A percentile compares a stretch with the other conserved stretches of the same genome.
Conservation (phyloP, 1,140 invertebrate species). For the Camponotus vicinus region DNA sequence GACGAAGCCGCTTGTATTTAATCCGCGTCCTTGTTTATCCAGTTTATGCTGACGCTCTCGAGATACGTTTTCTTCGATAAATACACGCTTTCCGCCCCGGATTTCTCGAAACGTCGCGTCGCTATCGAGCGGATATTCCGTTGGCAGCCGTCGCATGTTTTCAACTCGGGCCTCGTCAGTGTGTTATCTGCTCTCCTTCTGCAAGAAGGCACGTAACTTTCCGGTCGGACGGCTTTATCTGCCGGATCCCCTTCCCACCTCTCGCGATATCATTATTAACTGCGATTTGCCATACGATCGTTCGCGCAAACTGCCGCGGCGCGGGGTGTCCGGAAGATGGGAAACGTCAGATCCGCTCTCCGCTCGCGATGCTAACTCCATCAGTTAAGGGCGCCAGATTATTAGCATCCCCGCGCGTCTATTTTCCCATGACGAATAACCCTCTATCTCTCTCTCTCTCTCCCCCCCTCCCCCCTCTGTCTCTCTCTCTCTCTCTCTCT, state of each 20-base stretch:
- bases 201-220: conserved; percentile 70
- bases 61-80: conserved; percentile 58
- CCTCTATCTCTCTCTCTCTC: conserved; percentile 24
- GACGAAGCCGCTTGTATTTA: conserved; percentile 15
- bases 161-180: conserved; percentile 40
- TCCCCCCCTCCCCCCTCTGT: background rate
- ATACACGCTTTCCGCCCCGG: conserved; percentile 31
- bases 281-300: conserved; percentile 54
- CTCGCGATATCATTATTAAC: conserved; percentile 69
- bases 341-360: conserved; percentile 28
- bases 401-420: conserved; percentile 43
- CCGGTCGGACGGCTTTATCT: conserved; percentile 70
- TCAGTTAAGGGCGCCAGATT: conserved; percentile 43
- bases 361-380: conserved; percentile 29
- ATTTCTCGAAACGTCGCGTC: conserved; percentile 55
- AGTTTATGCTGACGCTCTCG: conserved; percentile 30
- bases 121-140: conserved; percentile 43
- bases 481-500: conserved; percentile 11
- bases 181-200: conserved; percentile 71
- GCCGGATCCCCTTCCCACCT: background rate
- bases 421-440: conserved; percentile 52
- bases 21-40: conserved; percentile 49
- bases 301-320: background rate
- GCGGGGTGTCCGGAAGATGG: conserved; percentile 37
- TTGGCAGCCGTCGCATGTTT: conserved; percentile 56